Conservation (phyloP, 2,113 vertebrate genomes). For the Uria aalge region DNA sequence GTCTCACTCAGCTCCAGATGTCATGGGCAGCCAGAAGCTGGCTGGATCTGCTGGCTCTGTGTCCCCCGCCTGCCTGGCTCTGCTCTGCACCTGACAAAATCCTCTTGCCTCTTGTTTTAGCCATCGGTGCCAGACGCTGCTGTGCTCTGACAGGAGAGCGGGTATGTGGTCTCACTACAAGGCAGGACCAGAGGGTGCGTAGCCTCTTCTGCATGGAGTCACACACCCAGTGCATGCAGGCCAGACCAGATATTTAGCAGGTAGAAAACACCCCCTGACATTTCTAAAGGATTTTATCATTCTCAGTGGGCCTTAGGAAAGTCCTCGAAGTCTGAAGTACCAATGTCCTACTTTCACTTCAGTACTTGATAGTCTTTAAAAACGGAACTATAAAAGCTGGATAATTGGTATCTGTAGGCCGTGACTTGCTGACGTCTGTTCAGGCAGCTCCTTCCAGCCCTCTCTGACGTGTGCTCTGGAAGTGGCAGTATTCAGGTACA, state of each 20-base stretch:
- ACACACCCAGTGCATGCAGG: neutral
- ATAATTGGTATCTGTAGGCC: neutral
- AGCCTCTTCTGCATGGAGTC: neutral
- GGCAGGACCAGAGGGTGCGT: neutral
- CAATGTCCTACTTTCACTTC: neutral
- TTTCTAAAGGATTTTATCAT: neutral
- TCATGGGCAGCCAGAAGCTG: neutral
- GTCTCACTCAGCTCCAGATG: neutral
- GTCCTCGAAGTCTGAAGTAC: neutral
- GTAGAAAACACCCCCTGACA: neutral
- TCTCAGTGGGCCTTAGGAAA: neutral
- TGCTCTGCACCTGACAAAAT: neutral
- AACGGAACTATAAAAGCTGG: neutral
- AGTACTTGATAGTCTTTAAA: neutral
- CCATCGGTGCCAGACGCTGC: neutral
- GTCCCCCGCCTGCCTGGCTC: fast-evolving
- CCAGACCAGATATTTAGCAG: neutral
- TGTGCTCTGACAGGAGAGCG: neutral
- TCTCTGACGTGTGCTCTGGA: neutral
- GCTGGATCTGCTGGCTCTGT: neutral
- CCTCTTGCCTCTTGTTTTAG: neutral
- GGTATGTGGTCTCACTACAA: neutral
- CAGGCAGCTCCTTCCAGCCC: neutral
- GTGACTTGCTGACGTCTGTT: neutral
- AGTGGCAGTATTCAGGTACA: neutral